Base-by-base conservation (phyloP, 2,113 vertebrate species). In the Cygnus atratus region DNA sequence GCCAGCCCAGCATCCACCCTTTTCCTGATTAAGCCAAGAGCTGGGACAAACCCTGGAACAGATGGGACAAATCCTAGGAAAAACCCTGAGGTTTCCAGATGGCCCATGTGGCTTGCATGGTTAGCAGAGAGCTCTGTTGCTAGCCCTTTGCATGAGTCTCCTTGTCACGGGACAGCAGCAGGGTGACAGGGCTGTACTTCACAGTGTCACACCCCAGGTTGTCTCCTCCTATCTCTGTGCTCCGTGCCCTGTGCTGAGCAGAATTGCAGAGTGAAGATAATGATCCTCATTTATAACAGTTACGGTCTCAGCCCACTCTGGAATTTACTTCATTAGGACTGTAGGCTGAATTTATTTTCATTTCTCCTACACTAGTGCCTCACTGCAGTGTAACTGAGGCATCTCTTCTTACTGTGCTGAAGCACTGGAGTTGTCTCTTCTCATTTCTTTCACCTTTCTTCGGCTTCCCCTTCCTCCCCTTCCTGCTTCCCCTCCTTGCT, bases 221-320 rank as follows among this genome's bases (percentile, higher is more conserved):
- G 73, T 96, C 80, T 91, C 91, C 88, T 96, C 80, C 91, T 71
- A 41, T 75, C 95, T 94, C 91, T 13, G 7, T 20, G 9, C 75
- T 84, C 62, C 75, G 91, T 95, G 86, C 83, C 85, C 96, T 96
- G 86, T 88, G 93, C 93, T 92, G 95, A 97, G 46, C 92, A 94
- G 93, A 94, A 97, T 82, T 90, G 95, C 76, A 81, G 84, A 67
- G 85, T 96, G 91, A 95, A 88, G 94, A 94, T 98, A 98, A 98
- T 97, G 97, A 97, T 88, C 73, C 96, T 98, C 97, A 98, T 98
- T 98, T 98, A 80, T 98, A 97, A 97, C 95, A 95, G 97, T 98
- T 97, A 98, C 92, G 75, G 92, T 94, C 96, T 95, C 95, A 96
- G 92, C 97, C 95, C 97, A 95, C 91, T 96, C 95, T 95, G 95